These are phyloP conservation scores for Piaya cayana DNA, from an alignment of 2,113 vertebrate genomes.

Conservation along the genomic window DNA sequence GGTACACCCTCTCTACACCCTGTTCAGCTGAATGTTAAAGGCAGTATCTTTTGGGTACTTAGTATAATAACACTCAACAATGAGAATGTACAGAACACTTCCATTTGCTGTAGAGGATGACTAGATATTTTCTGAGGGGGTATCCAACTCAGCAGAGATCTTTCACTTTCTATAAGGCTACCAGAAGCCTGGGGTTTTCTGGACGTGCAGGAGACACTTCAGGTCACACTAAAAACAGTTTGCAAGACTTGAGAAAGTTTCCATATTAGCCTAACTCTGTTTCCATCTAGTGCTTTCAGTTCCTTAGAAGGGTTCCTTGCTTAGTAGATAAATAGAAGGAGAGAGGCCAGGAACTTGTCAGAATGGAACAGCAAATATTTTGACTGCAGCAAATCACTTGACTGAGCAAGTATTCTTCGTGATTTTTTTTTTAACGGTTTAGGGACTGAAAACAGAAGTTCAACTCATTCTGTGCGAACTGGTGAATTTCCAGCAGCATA, in stretches of 20 bases:
- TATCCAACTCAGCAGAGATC: too few relatives aligned
- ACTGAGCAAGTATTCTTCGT: neutral
- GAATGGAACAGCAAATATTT: neutral
- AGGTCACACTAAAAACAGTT: neutral
- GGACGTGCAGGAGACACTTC: neutral
- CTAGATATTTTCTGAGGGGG: too few relatives aligned
- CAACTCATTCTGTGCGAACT: neutral
- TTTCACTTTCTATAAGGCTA: neutral
- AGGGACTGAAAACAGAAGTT: neutral
- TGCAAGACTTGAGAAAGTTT: neutral
- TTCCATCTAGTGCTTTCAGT: neutral
- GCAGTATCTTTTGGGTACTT: too few relatives aligned
- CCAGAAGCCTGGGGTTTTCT: neutral
- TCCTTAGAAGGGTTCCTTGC: neutral
- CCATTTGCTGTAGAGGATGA: too few relatives aligned
- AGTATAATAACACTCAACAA: too few relatives aligned
- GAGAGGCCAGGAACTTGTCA: neutral
- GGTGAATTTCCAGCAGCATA: neutral
- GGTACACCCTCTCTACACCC: too few relatives aligned
- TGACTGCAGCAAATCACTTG: neutral
- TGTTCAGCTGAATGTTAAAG: too few relatives aligned
- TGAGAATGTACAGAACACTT: too few relatives aligned
- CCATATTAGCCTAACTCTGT: neutral
- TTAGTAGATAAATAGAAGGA: neutral
- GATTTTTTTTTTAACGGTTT: neutral